Evolutionary conservation across 2,797 vertebrate genomes (phyloP), one percentile per base, ranked within the genome.

Genomic region (Hydrolagus colliei): DNA sequence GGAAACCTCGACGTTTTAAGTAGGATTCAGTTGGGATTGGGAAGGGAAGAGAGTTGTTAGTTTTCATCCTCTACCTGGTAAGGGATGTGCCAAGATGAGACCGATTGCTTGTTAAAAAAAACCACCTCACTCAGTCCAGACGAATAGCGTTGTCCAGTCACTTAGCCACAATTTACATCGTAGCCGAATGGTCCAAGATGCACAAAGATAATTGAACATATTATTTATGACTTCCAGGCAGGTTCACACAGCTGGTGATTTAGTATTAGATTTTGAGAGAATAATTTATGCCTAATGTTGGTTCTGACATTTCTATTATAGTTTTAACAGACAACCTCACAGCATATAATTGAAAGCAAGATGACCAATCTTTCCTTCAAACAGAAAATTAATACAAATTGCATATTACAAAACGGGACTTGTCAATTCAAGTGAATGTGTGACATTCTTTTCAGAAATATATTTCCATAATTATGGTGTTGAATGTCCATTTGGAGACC

Each of bases 261-360:
- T 63, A 67, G 22, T 32, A 80, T 16, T 80, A 80, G 78, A 63
- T 32, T 27, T 80, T 8, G 32, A 18, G 22, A 67, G 78, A 80
- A 80, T 80, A 80, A 80, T 80, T 80, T 65, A 80, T 67, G 65
- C 8, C 62, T 27, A 80, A 10, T 32, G 78, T 80, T 80, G 18
- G 27, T 80, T 20, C 32, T 80, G 65, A 76, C 61, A 79, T 79
- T 79, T 63, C 12, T 27, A 80, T 80, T 80, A 65, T 16, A 32
- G 10, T 65, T 80, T 80, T 80, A 80, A 3, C 27, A 65, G 5
- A 52, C 41, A 52, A 52, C 41, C 12, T 74, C 22, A 35, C 27
- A 73, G 72, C 14, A 35, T 73, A 35, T 35, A 74, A 32, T 74
- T 14, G 73, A 11, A 35, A 12, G 10, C 13, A 73, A 12, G 20